A percentile compares a stretch with the other conserved stretches of the same genome.
These are phyloP conservation scores for Atta texana DNA, from an alignment of 1,140 invertebrate genomes.

Conservation along the genomic window DNA sequence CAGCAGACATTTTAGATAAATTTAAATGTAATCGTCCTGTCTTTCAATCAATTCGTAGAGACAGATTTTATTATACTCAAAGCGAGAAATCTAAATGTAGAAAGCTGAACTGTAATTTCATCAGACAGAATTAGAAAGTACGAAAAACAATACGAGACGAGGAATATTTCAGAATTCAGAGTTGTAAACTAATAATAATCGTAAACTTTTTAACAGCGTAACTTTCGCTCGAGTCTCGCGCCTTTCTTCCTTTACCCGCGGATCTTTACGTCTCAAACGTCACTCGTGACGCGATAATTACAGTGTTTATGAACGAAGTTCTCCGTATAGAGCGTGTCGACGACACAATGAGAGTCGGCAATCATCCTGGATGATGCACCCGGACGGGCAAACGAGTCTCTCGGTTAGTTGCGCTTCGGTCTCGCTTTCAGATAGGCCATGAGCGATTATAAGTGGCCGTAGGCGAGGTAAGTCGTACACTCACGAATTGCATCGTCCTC, in stretches of 20 bases:
- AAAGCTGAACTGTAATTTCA: constrained; percentile 14
- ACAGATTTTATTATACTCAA: neutral
- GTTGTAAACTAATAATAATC: constrained; percentile 35
- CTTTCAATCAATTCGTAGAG: neutral
- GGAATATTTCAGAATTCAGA: constrained; percentile 17
- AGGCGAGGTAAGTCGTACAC: constrained; percentile 65
- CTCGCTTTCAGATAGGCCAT: constrained; percentile 3
- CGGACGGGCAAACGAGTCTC: neutral
- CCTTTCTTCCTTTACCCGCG: constrained; percentile 15
- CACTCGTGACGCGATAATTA: constrained; percentile 35
- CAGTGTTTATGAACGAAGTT: constrained; percentile 2
- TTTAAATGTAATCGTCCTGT: neutral
- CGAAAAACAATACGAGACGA: constrained; percentile 26
- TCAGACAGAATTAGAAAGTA: constrained; percentile 39
- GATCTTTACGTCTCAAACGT: neutral
- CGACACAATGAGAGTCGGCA: constrained; percentile 17
- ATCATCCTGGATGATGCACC: neutral
- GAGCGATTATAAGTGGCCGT: constrained; percentile 50
- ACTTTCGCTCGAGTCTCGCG: constrained; percentile 17
- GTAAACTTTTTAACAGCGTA: neutral
- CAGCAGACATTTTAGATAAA: neutral
- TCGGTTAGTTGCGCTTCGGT: neutral
- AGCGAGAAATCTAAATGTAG: constrained; percentile 7
- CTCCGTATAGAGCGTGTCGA: constrained; percentile 11
- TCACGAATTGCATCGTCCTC: constrained; percentile 58